phyloP scores from a whole-genome alignment of 2,113 vertebrate species.

The Stegastes partitus region DNA sequence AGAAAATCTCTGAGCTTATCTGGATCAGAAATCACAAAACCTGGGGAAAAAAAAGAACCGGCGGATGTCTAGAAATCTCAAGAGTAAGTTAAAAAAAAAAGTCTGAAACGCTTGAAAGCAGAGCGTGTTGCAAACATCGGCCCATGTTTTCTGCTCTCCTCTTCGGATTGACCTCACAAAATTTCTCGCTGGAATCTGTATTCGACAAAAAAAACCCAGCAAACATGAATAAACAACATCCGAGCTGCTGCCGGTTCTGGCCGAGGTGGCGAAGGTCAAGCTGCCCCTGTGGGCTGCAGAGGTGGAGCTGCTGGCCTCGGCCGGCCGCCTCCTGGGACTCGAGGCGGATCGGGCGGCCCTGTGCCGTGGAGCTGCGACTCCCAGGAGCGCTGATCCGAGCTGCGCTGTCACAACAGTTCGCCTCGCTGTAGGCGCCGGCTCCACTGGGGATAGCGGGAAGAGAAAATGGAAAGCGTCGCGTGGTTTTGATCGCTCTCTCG shows the following conservation, averaged over 20 bases:
- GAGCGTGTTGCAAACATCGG: background rate
- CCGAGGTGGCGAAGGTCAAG: constrained; percentile 37
- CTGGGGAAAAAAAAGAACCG: too few relatives aligned
- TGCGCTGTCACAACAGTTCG: constrained; percentile 50
- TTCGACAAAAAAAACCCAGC: constrained; percentile 11
- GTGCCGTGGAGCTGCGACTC: background rate
- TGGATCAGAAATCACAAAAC: background rate
- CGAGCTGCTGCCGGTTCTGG: constrained; percentile 8
- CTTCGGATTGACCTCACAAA: constrained; percentile 20
- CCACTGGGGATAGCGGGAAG: constrained; percentile 10
- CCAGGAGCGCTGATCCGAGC: constrained; percentile 36
- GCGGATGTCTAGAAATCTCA: too few relatives aligned
- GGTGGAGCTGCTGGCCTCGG: constrained; percentile 1
- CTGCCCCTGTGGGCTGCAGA: background rate
- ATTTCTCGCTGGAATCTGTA: constrained; percentile 14
- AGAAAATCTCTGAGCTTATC: background rate
- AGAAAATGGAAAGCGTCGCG: constrained; percentile 20
- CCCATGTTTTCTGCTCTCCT: background rate
- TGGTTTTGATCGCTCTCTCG: background rate
- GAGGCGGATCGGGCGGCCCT: background rate
- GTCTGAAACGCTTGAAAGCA: background rate
- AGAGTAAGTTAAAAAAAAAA: too few relatives aligned
- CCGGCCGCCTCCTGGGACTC: constrained; percentile 2
- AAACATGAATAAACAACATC: constrained; percentile 26
- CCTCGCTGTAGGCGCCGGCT: constrained; percentile 39